Evolutionary conservation across 2,797 vertebrate genomes (phyloP).

Genomic region (Myotis daubentonii): DNA sequence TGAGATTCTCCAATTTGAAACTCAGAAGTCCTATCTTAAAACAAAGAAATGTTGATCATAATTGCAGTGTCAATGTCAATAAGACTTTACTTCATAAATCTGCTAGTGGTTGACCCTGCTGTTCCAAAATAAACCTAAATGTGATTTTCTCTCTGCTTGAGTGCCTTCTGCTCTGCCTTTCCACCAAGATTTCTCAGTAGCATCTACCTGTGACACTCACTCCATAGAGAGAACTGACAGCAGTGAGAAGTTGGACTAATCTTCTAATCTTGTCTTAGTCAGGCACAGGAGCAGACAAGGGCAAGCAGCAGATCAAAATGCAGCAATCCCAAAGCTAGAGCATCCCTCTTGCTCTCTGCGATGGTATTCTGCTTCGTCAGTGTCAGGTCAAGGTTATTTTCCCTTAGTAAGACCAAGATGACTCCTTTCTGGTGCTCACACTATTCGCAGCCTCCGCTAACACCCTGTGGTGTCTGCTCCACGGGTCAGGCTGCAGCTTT

Average conservation of each 20-base stretch:
- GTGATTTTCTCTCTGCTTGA: not conserved
- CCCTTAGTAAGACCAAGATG: conserved; percentile 80
- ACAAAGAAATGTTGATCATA: not conserved
- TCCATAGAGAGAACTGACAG: not conserved
- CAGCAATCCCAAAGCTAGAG: conserved; percentile 78
- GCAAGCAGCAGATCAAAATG: conserved; percentile 80
- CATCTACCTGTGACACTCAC: not conserved
- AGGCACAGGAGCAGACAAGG: not conserved
- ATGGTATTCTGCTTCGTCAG: conserved; percentile 76
- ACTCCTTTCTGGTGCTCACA: conserved; percentile 82
- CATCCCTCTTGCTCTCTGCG: conserved; percentile 71
- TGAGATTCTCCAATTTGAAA: conserved; percentile 17
- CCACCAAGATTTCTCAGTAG: conserved; percentile 23
- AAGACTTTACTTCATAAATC: not conserved
- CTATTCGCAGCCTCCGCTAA: conserved; percentile 81
- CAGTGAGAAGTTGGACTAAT: not conserved
- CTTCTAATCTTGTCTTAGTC: not conserved
- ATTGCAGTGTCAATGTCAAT: not conserved
- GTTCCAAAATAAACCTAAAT: conserved; percentile 4
- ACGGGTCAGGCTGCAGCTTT: conserved; percentile 85
- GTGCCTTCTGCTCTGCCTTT: not conserved
- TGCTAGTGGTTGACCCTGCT: not conserved
- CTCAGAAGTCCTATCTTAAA: not conserved
- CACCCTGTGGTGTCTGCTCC: conserved; percentile 84
- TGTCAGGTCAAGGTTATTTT: conserved; percentile 77